A percentile compares a stretch with the other conserved stretches of the same genome.
Evolutionary conservation across 1,140 invertebrate genomes (phyloP).

Genomic region (Papilio helenus): DNA sequence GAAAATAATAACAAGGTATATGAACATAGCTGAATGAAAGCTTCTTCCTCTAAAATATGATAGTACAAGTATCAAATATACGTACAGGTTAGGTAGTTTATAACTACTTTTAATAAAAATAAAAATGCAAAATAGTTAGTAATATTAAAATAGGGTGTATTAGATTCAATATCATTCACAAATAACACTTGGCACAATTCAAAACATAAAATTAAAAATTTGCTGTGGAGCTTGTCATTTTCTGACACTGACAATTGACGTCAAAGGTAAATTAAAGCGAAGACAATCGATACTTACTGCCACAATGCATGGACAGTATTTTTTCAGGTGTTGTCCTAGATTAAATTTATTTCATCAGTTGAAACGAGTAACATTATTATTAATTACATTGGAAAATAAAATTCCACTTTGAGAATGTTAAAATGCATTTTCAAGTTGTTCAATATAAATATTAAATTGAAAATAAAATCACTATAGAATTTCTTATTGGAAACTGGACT

Average conservation of each 20-base stretch:
- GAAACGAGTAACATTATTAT: too few species aligned
- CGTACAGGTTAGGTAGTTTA: neutral
- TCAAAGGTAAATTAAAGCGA: neutral
- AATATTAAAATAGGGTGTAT: neutral
- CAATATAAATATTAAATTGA: neutral
- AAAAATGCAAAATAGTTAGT: neutral
- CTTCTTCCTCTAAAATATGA: neutral
- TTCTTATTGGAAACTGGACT: neutral
- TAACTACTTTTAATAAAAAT: neutral
- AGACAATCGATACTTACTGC: neutral
- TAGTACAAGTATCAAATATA: neutral
- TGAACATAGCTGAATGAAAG: neutral
- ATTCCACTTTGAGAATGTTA: too few species aligned
- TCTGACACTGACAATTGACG: neutral
- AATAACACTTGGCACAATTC: neutral
- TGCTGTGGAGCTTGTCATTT: slow-evolving; percentile 26
- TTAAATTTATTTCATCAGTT: too few species aligned
- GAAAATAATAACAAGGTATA: neutral
- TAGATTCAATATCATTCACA: neutral
- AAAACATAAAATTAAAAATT: neutral
- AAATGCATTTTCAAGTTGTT: too few species aligned
- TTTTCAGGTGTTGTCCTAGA: too few species aligned
- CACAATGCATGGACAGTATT: neutral
- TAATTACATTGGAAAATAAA: too few species aligned
- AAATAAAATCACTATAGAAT: neutral